phyloP scores from a whole-genome alignment of 2,113 vertebrate genomes.

The Tinamus guttatus region DNA sequence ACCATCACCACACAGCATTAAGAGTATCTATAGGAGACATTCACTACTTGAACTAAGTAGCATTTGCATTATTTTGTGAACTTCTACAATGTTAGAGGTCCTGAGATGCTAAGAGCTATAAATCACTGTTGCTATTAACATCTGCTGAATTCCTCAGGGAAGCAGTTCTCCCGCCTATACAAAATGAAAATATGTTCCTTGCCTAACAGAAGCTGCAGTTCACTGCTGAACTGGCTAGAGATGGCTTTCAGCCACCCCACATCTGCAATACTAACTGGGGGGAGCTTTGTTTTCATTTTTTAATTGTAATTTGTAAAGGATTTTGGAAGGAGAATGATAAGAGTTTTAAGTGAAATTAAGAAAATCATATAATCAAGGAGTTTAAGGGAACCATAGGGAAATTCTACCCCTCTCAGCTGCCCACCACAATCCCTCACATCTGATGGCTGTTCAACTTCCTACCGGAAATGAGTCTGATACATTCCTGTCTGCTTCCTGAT shows the following conservation, averaged over 20 bases:
- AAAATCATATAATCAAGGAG: neutral
- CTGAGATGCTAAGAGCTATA: neutral
- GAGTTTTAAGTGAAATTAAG: neutral
- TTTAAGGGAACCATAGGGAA: neutral
- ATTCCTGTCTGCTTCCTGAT: constrained; percentile 21
- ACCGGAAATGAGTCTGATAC: constrained; percentile 43
- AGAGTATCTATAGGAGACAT: neutral
- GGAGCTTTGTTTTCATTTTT: neutral
- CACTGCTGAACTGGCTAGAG: neutral
- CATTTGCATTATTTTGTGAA: neutral
- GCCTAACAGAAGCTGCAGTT: neutral
- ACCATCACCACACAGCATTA: neutral
- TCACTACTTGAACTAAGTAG: neutral
- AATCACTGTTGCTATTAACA: constrained; percentile 4
- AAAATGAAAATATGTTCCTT: neutral
- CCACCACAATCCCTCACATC: neutral
- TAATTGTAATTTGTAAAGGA: neutral
- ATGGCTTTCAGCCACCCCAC: neutral
- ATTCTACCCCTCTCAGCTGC: neutral
- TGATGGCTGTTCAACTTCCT: constrained; percentile 27
- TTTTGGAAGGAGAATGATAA: neutral
- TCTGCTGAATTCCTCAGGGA: neutral
- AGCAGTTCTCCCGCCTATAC: neutral
- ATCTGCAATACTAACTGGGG: neutral
- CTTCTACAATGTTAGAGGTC: neutral